Base-by-base conservation (phyloP, 2,113 vertebrate genomes). In the Petromus typicus region DNA sequence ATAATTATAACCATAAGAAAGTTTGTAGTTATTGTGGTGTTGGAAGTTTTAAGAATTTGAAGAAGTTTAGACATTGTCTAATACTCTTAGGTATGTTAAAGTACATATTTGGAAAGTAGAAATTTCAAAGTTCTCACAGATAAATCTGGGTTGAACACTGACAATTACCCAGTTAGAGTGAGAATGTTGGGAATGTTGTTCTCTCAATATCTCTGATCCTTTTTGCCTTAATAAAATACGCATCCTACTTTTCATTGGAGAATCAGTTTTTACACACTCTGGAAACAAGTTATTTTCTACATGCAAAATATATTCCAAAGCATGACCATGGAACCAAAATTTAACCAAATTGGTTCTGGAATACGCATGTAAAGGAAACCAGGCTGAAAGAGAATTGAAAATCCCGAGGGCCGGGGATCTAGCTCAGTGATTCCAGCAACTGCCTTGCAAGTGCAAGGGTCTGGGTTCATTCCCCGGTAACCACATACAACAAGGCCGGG, bases 1-100 rank as follows among this genome's bases (percentile, higher is more conserved):
- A 85, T 95, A 85, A 76, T 95, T 85, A 75, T 86, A 71, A 94
- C 22, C 51, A 34, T 27, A 69, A 86, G 37, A n/a, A 93, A 94
- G 69, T n/a, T n/a, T n/a, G 10, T 90, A 57, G 34, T 81, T 63
- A 87, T 17, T 5, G 43, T n/a, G 57, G 56, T 67, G 57, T 18
- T n/a, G 54, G 32, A 94, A 92, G 43, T 73, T 5, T 82, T 76
- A 90, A 1, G 17, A 67, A 90, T 82, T 43, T 90, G 22, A 93
- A 82, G 25, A 93, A 84, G 61, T 32, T 34, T 89, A 92, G 59
- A 90, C 57, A 90, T 73, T 92, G 64, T 79, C 59, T 27, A 83
- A 56, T 34, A 69, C 5, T 1, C 32, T n/a, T 93, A 67, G 9
- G 73, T 67, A 78, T 80, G 2, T 92, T 20, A 57, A 32, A 5